Conservation (phyloP, 2,888 invertebrate species). For the Mesodorylaimus sp. region DNA sequence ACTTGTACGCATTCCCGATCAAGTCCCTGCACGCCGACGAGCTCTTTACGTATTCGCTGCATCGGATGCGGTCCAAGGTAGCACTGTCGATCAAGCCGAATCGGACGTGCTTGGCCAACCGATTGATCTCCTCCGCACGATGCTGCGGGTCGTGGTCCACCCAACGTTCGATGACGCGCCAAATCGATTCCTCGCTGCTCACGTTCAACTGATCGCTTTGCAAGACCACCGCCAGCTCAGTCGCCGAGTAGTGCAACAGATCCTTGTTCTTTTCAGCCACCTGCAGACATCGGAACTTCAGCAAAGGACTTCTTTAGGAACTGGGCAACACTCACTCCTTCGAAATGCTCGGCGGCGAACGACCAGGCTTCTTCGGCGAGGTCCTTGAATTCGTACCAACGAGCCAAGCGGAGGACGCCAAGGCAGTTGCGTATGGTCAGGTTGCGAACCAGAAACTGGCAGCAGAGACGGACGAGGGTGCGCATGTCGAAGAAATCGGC, state of each 20-base stretch:
- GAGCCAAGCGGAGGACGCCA: background rate
- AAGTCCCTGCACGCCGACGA: too few relatives aligned
- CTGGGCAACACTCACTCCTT: background rate
- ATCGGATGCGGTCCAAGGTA: too few relatives aligned
- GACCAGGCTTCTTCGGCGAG: background rate
- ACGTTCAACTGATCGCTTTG: slow-evolving; percentile 53
- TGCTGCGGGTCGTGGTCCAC: slow-evolving; percentile 42
- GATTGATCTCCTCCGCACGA: slow-evolving; percentile 41
- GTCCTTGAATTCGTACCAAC: background rate
- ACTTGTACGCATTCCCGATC: too few relatives aligned
- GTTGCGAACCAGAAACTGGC: background rate
- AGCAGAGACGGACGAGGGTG: background rate
- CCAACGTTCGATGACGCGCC: slow-evolving; percentile 52
- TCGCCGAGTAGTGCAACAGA: too few relatives aligned
- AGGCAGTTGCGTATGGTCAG: background rate
- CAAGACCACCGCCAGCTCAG: slow-evolving; percentile 47
- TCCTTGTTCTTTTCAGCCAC: too few relatives aligned
- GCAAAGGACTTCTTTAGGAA: too few relatives aligned
- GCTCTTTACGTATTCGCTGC: too few relatives aligned
- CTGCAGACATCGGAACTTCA: too few relatives aligned
- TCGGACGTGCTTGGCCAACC: slow-evolving; percentile 46
- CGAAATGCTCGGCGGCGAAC: background rate
- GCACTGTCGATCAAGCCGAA: too few relatives aligned
- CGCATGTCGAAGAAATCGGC: background rate
- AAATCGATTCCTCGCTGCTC: slow-evolving; percentile 42